Conservation (phyloP, 2,113 vertebrate species). For the Picathartes gymnocephalus region DNA sequence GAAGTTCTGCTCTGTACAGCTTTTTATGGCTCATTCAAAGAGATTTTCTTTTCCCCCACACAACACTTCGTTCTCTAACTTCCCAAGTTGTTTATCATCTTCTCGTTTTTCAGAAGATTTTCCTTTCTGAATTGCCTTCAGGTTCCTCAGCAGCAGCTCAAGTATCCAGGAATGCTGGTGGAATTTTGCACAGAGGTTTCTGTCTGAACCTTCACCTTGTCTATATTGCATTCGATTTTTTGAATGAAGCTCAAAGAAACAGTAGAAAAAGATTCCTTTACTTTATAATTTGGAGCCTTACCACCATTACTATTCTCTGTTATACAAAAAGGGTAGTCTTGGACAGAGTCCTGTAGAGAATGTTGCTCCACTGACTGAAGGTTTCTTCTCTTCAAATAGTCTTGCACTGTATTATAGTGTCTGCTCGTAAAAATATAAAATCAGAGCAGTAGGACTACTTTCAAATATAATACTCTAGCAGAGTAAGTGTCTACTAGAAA, state of each 20-base stretch:
- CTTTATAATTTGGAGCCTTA: not conserved
- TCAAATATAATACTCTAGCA: not conserved
- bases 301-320: not conserved
- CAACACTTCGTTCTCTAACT: not conserved
- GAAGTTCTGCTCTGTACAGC: not conserved
- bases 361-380: not conserved
- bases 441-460: not conserved
- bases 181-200: not conserved
- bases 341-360: not conserved
- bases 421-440: not conserved
- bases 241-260: not conserved
- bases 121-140: not conserved
- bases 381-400: not conserved
- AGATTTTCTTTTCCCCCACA: not conserved
- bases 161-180: not conserved
- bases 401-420: not conserved
- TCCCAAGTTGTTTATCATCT: not conserved
- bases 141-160: not conserved
- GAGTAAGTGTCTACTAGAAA: not conserved
- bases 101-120: not conserved
- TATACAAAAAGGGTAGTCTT: not conserved
- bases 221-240: not conserved
- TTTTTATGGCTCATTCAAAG: not conserved
- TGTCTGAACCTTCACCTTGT: not conserved
- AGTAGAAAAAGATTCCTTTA: not conserved